Evolutionary conservation across 2,113 vertebrate genomes (phyloP).

Genomic region (Corythoichthys intestinalis): DNA sequence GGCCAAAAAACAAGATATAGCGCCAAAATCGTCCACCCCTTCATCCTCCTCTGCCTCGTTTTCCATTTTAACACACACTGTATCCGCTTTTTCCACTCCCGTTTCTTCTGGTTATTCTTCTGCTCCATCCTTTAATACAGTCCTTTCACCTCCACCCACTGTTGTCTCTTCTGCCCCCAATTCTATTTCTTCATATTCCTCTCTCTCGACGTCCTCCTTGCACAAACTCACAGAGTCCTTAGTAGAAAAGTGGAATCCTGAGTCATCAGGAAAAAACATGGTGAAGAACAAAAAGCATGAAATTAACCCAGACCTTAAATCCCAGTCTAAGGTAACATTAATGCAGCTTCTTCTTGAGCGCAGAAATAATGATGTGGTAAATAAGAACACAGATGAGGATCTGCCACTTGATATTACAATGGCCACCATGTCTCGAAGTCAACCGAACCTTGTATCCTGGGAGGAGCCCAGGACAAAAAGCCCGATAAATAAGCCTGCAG

Average conservation of each 20-base stretch:
- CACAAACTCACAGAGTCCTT: conserved; percentile 91
- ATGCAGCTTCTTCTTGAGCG: conserved; percentile 93
- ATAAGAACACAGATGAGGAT: conserved; percentile 73
- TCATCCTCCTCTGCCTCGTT: conserved; percentile 50
- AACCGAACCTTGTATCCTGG: conserved; percentile 75
- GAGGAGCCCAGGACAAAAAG: conserved; percentile 66
- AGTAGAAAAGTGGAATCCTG: conserved; percentile 91
- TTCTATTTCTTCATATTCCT: conserved; percentile 42
- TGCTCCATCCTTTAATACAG: conserved; percentile 32
- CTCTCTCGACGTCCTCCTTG: conserved; percentile 75
- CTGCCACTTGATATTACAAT: conserved; percentile 74
- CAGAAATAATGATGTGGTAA: conserved; percentile 81
- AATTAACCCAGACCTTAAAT: conserved; percentile 78
- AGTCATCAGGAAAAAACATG: conserved; percentile 73
- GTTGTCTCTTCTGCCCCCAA: conserved; percentile 41
- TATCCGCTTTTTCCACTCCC: conserved; percentile 45
- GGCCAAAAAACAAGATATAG: conserved; percentile 66
- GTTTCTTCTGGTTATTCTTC: conserved; percentile 67
- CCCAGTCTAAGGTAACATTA: conserved; percentile 90
- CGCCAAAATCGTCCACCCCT: conserved; percentile 38
- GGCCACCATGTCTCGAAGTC: conserved; percentile 71
- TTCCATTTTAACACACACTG: conserved; percentile 46
- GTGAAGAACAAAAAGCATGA: conserved; percentile 79
- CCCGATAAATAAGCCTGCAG: conserved; percentile 74
- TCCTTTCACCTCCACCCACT: conserved; percentile 65